A percentile compares a stretch with the other conserved stretches of the same genome.
phyloP scores from a whole-genome alignment of 1,140 invertebrate genomes.

The Drosophila kanapiae region DNA sequence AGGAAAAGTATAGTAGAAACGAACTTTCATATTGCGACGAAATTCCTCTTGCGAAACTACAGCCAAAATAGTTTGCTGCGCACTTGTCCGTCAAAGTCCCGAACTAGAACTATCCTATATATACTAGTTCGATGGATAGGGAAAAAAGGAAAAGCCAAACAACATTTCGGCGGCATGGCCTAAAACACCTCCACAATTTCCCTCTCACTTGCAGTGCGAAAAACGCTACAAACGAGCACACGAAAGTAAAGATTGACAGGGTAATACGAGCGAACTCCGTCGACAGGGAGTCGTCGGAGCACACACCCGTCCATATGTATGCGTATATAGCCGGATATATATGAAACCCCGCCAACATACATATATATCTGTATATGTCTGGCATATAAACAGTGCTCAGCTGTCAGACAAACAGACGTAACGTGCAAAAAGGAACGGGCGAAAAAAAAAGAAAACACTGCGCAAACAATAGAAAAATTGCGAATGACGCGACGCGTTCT shows the following conservation, averaged over 20 bases:
- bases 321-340: slow-evolving; percentile 18
- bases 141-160: background rate
- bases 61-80: slow-evolving; percentile 10
- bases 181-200: slow-evolving; percentile 31
- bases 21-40: background rate
- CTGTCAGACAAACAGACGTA: slow-evolving; percentile 67
- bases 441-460: slow-evolving; percentile 35
- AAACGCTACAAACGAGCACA: slow-evolving; percentile 58
- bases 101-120: slow-evolving; percentile 5
- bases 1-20: no score
- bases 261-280: slow-evolving; percentile 55
- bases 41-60: background rate
- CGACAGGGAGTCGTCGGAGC: slow-evolving; percentile 57
- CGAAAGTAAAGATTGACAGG: slow-evolving; percentile 64
- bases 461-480: slow-evolving; percentile 64
- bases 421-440: slow-evolving; percentile 53
- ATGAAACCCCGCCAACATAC: background rate
- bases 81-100: slow-evolving; percentile 1
- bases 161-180: slow-evolving; percentile 6
- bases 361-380: slow-evolving; percentile 31
- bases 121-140: slow-evolving; percentile 4
- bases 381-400: slow-evolving; percentile 70
- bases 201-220: slow-evolving; percentile 32
- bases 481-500: slow-evolving; percentile 60
- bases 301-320: slow-evolving; percentile 24